These are phyloP conservation scores for Patella caerulea DNA, from an alignment of 2,888 invertebrate genomes.

Conservation along the genomic window DNA sequence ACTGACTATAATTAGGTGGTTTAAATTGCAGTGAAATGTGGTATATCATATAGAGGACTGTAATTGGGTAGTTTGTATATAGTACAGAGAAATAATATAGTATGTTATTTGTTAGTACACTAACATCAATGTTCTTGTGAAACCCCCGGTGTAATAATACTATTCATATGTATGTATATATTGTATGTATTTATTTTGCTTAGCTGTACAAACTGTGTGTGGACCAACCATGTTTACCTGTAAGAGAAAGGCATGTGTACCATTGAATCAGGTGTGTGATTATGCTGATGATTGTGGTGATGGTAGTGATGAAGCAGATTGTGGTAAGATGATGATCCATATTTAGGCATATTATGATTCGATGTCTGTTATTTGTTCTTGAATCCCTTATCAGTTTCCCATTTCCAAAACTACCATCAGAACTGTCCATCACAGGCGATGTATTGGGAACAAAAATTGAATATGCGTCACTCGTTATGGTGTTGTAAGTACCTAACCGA, in stretches of 20 bases:
- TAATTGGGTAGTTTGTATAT: not conserved
- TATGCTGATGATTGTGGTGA: slow-evolving; percentile 68
- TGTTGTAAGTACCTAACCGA: not conserved
- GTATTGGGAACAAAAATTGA: not conserved
- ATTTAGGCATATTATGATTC: too few species aligned
- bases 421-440: too few species aligned
- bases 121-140: too few species aligned
- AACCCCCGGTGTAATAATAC: too few species aligned
- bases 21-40: too few species aligned
- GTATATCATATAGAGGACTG: too few species aligned
- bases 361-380: too few species aligned
- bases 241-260: slow-evolving; percentile 58
- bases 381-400: too few species aligned
- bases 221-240: slow-evolving; percentile 52
- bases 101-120: not conserved
- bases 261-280: slow-evolving; percentile 51
- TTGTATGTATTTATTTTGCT: slow-evolving; percentile 7
- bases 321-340: slow-evolving; percentile 36
- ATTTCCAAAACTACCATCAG: too few species aligned
- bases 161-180: too few species aligned
- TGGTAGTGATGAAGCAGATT: slow-evolving; percentile 59
- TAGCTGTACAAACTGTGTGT: slow-evolving; percentile 49
- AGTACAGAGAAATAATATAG: not conserved
- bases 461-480: not conserved
- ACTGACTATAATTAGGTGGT: too few species aligned